phyloP scores from a whole-genome alignment of 2,888 invertebrate species.

The Drosophila algonquin region DNA sequence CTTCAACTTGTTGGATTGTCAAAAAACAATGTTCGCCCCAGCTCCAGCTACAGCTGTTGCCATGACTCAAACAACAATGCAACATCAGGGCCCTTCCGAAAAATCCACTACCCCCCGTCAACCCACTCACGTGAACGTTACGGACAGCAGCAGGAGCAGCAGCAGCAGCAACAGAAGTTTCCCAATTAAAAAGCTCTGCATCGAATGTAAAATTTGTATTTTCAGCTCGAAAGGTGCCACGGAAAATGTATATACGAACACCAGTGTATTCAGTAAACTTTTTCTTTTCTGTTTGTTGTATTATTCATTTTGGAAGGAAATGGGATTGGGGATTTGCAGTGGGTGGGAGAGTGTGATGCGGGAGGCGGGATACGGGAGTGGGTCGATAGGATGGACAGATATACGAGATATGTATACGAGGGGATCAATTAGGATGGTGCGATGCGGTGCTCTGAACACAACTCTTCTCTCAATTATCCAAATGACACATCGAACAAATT shows the following conservation, averaged over 20 bases:
- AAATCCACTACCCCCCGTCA: background rate
- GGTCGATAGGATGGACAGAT: background rate
- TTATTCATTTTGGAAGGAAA: constrained; percentile 32
- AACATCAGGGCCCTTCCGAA: constrained; percentile 21
- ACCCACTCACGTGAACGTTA: background rate
- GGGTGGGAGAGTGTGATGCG: background rate
- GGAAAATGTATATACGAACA: constrained; percentile 19
- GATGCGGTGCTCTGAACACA: constrained; percentile 48
- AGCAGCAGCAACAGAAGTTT: constrained; percentile 33
- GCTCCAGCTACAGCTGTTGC: constrained; percentile 13
- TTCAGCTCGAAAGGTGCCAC: constrained; percentile 41
- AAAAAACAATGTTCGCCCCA: constrained; percentile 45
- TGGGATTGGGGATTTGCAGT: constrained; percentile 3
- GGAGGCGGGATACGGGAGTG: background rate
- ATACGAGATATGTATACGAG: background rate
- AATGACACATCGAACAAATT: constrained; percentile 52
- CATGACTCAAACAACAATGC: constrained; percentile 39
- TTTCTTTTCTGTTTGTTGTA: constrained; percentile 16
- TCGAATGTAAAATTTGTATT: constrained; percentile 25
- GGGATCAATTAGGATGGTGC: constrained; percentile 44
- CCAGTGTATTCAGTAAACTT: constrained; percentile 19
- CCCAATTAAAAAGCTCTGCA: constrained; percentile 46
- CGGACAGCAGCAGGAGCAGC: background rate
- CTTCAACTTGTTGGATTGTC: constrained; percentile 57
- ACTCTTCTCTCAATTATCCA: constrained; percentile 52